Evolutionary conservation across 2,888 invertebrate genomes (phyloP).

Genomic region (Sphinx pinastri): DNA sequence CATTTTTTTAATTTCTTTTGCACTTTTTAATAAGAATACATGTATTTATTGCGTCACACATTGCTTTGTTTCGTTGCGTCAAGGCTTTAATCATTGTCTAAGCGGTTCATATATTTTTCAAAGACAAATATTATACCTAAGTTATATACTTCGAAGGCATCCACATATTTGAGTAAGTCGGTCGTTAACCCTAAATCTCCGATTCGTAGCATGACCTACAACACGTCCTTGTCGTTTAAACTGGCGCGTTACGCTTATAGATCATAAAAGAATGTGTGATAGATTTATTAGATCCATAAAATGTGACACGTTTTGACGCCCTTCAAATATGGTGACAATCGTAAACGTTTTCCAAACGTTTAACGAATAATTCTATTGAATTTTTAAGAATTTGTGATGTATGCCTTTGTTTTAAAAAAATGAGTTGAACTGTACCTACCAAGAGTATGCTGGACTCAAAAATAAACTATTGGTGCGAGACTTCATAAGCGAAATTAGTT

Average conservation of each 20-base stretch:
- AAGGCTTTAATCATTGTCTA: too few relatives aligned
- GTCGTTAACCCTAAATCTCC: background rate
- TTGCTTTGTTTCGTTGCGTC: background rate
- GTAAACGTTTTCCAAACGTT: slow-evolving; percentile 7
- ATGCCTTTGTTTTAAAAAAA: too few relatives aligned
- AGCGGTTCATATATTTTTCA: background rate
- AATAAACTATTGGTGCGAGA: too few relatives aligned
- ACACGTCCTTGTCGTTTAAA: slow-evolving; percentile 1
- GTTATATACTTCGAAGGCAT: too few relatives aligned
- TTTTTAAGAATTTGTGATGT: background rate
- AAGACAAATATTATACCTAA: too few relatives aligned
- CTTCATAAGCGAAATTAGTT: too few relatives aligned
- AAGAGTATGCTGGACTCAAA: too few relatives aligned
- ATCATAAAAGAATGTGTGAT: slow-evolving; percentile 12
- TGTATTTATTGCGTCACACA: too few relatives aligned
- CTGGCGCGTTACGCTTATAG: slow-evolving; percentile 1
- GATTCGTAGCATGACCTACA: background rate
- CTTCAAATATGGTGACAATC: slow-evolving; percentile 18
- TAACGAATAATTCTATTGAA: background rate
- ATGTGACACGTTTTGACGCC: slow-evolving; percentile 16
- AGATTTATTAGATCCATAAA: slow-evolving; percentile 20
- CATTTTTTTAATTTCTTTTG: too few relatives aligned
- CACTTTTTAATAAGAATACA: too few relatives aligned
- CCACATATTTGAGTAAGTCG: background rate
- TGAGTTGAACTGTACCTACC: too few relatives aligned